Percentiles rank a stretch among this genome's conserved stretches.
phyloP scores from a whole-genome alignment of 2,113 vertebrate genomes.

The Atherinomorus stipes region DNA sequence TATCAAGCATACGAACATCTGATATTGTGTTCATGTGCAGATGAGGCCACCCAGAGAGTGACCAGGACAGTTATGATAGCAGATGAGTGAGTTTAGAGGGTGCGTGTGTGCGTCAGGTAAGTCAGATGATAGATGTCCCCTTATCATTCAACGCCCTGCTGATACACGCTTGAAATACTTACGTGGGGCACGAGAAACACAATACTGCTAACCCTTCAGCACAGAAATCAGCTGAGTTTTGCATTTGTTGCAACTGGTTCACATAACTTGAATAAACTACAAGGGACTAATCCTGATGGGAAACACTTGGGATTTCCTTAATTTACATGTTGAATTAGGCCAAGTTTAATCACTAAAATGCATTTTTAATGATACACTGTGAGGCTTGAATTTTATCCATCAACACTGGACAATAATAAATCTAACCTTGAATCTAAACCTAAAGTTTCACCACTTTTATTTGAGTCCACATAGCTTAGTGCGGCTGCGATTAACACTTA shows the following conservation, averaged over 20 bases:
- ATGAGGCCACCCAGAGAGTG: neutral
- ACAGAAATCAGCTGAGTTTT: constrained; percentile 16
- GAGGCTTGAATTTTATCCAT: neutral
- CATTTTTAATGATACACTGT: neutral
- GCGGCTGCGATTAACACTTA: constrained; percentile 16
- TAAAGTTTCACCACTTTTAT: constrained; percentile 24
- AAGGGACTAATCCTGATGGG: constrained; percentile 1
- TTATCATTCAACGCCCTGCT: constrained; percentile 32
- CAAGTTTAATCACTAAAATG: no score
- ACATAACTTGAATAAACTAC: neutral
- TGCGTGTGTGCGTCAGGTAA: constrained; percentile 35
- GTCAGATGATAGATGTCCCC: constrained; percentile 40
- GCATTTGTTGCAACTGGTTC: neutral
- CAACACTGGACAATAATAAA: constrained; percentile 1
- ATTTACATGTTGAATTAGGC: neutral
- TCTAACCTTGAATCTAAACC: constrained; percentile 27
- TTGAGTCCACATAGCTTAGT: neutral
- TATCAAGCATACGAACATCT: constrained; percentile 3
- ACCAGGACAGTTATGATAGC: constrained; percentile 20
- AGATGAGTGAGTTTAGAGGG: constrained; percentile 6
- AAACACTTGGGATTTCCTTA: neutral
- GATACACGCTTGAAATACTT: constrained; percentile 46
- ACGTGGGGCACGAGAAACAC: constrained; percentile 29
- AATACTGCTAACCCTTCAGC: constrained; percentile 34
- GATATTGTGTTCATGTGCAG: constrained; percentile 27